phyloP scores from a whole-genome alignment of 1,140 invertebrate species.

The Sesamia nonagrioides region DNA sequence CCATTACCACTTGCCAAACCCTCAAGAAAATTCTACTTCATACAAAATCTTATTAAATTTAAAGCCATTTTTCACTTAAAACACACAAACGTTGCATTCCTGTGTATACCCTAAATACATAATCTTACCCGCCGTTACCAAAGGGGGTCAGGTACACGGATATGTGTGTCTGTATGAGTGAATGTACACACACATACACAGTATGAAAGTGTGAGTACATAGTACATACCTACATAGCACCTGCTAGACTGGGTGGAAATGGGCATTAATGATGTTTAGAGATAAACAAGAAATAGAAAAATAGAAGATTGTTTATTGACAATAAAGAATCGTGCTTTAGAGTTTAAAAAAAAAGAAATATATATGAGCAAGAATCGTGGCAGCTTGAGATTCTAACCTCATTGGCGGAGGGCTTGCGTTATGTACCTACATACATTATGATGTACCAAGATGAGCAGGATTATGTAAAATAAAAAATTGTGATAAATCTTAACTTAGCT shows the following conservation, averaged over 20 bases:
- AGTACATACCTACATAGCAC: neutral
- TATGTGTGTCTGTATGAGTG: conserved; percentile 21
- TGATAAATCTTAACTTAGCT: too few species aligned
- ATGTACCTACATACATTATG: too few species aligned
- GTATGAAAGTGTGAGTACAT: conserved; percentile 59
- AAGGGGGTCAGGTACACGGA: conserved; percentile 47
- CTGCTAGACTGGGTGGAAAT: conserved; percentile 4
- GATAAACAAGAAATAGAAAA: neutral
- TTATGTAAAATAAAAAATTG: too few species aligned
- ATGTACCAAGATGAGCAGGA: too few species aligned
- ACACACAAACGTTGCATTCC: conserved; percentile 53
- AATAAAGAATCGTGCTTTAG: too few species aligned
- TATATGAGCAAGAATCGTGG: too few species aligned
- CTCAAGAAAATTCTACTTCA: neutral
- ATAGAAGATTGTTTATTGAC: too few species aligned
- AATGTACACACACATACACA: conserved; percentile 49
- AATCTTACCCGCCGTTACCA: conserved; percentile 57
- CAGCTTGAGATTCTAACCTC: too few species aligned
- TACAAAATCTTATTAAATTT: neutral
- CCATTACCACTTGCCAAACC: neutral
- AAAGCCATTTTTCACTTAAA: neutral
- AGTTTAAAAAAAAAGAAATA: too few species aligned
- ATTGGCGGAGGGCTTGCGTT: too few species aligned
- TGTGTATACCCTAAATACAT: conserved; percentile 68
- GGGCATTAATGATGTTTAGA: neutral